These are phyloP conservation scores for Drosophila phalerata DNA, from an alignment of 2,888 invertebrate genomes.

Conservation along the genomic window DNA sequence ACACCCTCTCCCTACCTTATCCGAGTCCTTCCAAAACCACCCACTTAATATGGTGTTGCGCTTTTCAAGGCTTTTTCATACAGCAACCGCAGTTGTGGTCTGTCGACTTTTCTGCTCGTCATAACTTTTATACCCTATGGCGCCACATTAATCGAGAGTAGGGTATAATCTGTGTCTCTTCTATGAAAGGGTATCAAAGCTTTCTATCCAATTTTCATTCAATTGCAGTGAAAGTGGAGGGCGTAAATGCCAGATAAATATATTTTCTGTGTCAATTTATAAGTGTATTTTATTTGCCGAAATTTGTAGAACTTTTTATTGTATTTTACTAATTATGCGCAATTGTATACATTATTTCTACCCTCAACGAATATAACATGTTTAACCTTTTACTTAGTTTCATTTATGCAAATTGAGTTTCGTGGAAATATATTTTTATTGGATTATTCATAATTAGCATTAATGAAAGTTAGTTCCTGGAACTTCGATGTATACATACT, in stretches of 20 bases:
- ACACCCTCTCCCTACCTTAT: not conserved
- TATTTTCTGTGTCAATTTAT: too few species aligned
- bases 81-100: constrained; percentile 18
- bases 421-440: not conserved
- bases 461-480: not conserved
- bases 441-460: too few species aligned
- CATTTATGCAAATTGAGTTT: not conserved
- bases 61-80: constrained; percentile 7
- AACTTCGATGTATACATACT: not conserved
- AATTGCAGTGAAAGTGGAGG: too few species aligned
- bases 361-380: not conserved
- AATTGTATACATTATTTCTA: too few species aligned
- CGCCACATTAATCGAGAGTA: not conserved
- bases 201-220: too few species aligned
- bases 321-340: too few species aligned
- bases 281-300: too few species aligned
- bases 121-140: constrained; percentile 22
- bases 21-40: not conserved
- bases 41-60: constrained; percentile 5
- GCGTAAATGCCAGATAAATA: too few species aligned
- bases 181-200: not conserved
- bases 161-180: not conserved
- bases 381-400: not conserved
- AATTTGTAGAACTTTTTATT: too few species aligned
- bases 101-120: constrained; percentile 14